These are phyloP conservation scores for Oncorhynchus kisutch DNA, from an alignment of 2,113 vertebrate genomes.

Conservation along the genomic window DNA sequence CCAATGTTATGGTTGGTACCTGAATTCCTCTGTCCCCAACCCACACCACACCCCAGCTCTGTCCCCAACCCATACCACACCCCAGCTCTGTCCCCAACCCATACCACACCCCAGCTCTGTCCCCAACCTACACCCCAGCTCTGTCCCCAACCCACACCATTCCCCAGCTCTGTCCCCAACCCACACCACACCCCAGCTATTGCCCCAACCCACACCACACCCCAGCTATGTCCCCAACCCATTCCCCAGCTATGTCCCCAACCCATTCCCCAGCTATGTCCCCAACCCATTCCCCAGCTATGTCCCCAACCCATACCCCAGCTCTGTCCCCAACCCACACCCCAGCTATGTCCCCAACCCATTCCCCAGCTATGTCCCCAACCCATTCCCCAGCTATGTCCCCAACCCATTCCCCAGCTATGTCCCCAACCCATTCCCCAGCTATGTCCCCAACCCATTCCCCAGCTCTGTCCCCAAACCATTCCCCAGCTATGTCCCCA, in stretches of 20 bases:
- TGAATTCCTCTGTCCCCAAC: not conserved
- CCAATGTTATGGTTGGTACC: conserved; percentile 20
- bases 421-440: not conserved
- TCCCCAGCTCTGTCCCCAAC: not conserved
- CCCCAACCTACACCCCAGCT: not conserved
- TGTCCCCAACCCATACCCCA: not conserved
- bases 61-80: not conserved
- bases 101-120: not conserved
- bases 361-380: not conserved
- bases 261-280: not conserved
- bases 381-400: not conserved
- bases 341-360: not conserved
- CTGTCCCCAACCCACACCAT: not conserved
- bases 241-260: not conserved
- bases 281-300: not conserved
- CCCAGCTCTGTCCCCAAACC: not conserved
- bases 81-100: not conserved
- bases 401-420: not conserved
- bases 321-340: too few species aligned
- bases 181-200: not conserved
- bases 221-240: not conserved
- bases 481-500: not conserved
- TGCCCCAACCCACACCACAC: too few species aligned
- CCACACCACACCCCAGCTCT: not conserved
- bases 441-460: too few species aligned